Percentiles rank a stretch among this genome's conserved stretches.
phyloP scores from a whole-genome alignment of 2,888 invertebrate species.

The Eupeodes latifasciatus region DNA sequence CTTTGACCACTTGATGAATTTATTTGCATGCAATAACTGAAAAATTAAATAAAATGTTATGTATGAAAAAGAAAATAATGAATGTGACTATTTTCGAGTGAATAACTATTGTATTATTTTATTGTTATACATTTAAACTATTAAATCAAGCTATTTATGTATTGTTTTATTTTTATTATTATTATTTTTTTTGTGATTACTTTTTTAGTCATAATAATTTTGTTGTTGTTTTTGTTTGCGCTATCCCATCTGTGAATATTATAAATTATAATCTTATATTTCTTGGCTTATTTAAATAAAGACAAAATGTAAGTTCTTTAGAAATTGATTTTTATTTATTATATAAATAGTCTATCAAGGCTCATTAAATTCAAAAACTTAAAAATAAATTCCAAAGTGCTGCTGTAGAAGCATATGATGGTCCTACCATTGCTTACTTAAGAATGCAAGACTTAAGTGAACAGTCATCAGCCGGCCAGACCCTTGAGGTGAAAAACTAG shows the following conservation, averaged over 20 bases:
- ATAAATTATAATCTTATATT: neutral
- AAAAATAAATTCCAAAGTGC: too few relatives aligned
- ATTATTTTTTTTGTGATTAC: conserved; percentile 43
- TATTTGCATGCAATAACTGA: neutral
- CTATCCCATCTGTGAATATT: conserved; percentile 35
- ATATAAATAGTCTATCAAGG: too few relatives aligned
- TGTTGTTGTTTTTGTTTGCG: neutral
- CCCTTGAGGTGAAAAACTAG: too few relatives aligned
- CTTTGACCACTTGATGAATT: neutral
- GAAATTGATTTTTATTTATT: too few relatives aligned
- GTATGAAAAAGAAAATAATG: neutral
- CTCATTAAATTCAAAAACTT: too few relatives aligned
- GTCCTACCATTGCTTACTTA: too few relatives aligned
- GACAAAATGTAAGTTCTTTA: neutral
- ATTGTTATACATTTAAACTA: conserved; percentile 42
- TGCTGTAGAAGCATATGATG: too few relatives aligned
- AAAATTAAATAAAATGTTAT: neutral
- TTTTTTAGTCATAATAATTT: neutral
- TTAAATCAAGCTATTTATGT: conserved; percentile 48
- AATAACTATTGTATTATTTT: conserved; percentile 29
- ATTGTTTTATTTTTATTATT: neutral
- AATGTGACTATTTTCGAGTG: conserved; percentile 14
- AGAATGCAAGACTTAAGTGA: too few relatives aligned
- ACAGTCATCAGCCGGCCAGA: too few relatives aligned
- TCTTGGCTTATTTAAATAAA: conserved; percentile 28